phyloP scores from a whole-genome alignment of 2,113 vertebrate genomes.

The Chitala chitala region DNA sequence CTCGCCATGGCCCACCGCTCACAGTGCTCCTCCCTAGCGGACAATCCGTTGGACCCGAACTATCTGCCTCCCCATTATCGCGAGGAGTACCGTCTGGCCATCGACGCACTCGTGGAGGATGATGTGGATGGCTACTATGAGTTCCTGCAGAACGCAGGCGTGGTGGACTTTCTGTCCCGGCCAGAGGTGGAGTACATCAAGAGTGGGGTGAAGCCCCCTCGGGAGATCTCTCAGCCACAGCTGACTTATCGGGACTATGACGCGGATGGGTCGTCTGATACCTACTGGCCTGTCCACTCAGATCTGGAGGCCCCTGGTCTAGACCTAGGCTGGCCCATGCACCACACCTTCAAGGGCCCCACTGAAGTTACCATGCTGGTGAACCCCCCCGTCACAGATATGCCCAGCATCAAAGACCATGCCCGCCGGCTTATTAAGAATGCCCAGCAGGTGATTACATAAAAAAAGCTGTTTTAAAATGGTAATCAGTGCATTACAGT shows the following conservation, averaged over 20 bases:
- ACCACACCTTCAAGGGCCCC: slow-evolving; percentile 75
- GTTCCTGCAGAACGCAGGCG: slow-evolving; percentile 71
- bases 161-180: slow-evolving; percentile 75
- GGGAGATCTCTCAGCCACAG: slow-evolving; percentile 57
- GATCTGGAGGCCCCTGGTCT: slow-evolving; percentile 87
- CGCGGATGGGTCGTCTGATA: slow-evolving; percentile 82
- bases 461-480: neutral
- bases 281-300: slow-evolving; percentile 96
- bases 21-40: slow-evolving; percentile 85
- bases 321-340: slow-evolving; percentile 89
- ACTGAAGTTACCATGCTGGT: slow-evolving; percentile 92
- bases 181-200: slow-evolving; percentile 82
- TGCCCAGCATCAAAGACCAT: slow-evolving; percentile 91
- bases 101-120: slow-evolving; percentile 82
- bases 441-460: slow-evolving; percentile 75
- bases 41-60: slow-evolving; percentile 86
- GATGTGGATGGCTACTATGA: slow-evolving; percentile 77
- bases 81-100: slow-evolving; percentile 90
- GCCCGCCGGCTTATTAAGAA: slow-evolving; percentile 87
- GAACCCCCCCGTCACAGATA: slow-evolving; percentile 81
- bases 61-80: slow-evolving; percentile 90
- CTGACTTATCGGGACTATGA: slow-evolving; percentile 46
- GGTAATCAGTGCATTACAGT: too few relatives aligned
- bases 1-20: slow-evolving; percentile 88
- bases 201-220: slow-evolving; percentile 69